These are phyloP conservation scores for Microplitis mediator DNA, from an alignment of 1,140 invertebrate genomes.

Conservation along the genomic window DNA sequence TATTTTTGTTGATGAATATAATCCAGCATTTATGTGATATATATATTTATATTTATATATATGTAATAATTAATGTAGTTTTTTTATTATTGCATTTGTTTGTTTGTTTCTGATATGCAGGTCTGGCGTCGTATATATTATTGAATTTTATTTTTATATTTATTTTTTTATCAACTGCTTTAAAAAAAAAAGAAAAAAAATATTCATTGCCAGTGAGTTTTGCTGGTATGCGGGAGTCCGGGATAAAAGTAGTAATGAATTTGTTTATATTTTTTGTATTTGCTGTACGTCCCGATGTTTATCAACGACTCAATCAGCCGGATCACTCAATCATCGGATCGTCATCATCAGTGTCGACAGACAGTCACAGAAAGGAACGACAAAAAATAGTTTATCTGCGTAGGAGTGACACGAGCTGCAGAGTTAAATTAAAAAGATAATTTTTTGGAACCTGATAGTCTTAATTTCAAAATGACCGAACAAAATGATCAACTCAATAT, in stretches of 20 bases:
- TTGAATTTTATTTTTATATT: conserved; percentile 62
- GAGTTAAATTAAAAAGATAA: background rate
- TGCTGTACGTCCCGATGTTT: conserved; percentile 49
- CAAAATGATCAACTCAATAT: conserved; percentile 41
- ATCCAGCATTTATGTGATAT: too few species aligned
- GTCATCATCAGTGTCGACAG: conserved; percentile 15
- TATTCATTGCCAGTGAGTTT: conserved; percentile 8
- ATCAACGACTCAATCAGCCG: conserved; percentile 27
- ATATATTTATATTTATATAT: too few species aligned
- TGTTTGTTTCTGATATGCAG: conserved; percentile 63
- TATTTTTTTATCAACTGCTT: conserved; percentile 48
- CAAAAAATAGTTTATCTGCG: conserved; percentile 16
- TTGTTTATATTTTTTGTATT: conserved; percentile 66
- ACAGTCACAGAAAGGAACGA: background rate
- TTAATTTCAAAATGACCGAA: conserved; percentile 50
- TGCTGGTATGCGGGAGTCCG: background rate
- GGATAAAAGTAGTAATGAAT: conserved; percentile 56
- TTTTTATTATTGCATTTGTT: conserved; percentile 47
- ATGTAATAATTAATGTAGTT: too few species aligned
- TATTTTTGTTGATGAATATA: background rate
- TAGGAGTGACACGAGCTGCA: background rate
- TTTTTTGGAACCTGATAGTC: background rate
- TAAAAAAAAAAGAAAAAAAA: conserved; percentile 5
- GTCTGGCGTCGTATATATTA: conserved; percentile 55
- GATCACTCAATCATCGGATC: conserved; percentile 22